Percentiles rank a stretch among this genome's conserved stretches.
Evolutionary conservation across 2,797 vertebrate species (phyloP).

Genomic region (Melanotaenia maccullochi): DNA sequence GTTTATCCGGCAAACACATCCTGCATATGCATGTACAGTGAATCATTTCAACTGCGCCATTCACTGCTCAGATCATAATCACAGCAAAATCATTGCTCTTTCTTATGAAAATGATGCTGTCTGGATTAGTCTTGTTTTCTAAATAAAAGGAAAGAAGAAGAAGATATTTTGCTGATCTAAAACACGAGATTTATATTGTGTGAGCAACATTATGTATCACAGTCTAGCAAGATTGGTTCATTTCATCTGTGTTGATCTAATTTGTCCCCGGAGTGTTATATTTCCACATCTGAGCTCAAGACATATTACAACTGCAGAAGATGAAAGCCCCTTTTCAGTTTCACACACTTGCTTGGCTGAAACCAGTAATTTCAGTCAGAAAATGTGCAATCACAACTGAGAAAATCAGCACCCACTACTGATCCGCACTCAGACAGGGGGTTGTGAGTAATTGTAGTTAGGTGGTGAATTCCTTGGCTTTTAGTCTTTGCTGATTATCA

Average conservation of each 20-base stretch:
- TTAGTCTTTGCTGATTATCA: slow-evolving; percentile 18
- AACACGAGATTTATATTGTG: slow-evolving; percentile 21
- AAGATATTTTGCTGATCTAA: slow-evolving; percentile 55
- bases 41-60: slow-evolving; percentile 18
- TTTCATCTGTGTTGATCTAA: slow-evolving; percentile 51
- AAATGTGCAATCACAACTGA: slow-evolving; percentile 65
- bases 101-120: slow-evolving; percentile 18
- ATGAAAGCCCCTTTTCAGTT: slow-evolving; percentile 62
- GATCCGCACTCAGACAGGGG: slow-evolving; percentile 36
- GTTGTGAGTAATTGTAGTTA: slow-evolving; percentile 35
- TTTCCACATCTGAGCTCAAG: slow-evolving; percentile 56
- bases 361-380: slow-evolving; percentile 53
- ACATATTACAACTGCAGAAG: slow-evolving; percentile 48
- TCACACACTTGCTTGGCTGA: slow-evolving; percentile 45
- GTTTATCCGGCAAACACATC: slow-evolving; percentile 22
- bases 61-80: slow-evolving; percentile 15
- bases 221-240: slow-evolving; percentile 39
- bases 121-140: slow-evolving; percentile 26
- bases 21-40: slow-evolving; percentile 25
- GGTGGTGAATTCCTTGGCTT: slow-evolving; percentile 16
- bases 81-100: slow-evolving; percentile 8
- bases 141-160: slow-evolving; percentile 25
- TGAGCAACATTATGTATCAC: slow-evolving; percentile 32
- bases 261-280: slow-evolving; percentile 49
- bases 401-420: slow-evolving; percentile 56